Base-by-base conservation (phyloP, 2,113 vertebrate genomes). In the Tachycineta bicolor region DNA sequence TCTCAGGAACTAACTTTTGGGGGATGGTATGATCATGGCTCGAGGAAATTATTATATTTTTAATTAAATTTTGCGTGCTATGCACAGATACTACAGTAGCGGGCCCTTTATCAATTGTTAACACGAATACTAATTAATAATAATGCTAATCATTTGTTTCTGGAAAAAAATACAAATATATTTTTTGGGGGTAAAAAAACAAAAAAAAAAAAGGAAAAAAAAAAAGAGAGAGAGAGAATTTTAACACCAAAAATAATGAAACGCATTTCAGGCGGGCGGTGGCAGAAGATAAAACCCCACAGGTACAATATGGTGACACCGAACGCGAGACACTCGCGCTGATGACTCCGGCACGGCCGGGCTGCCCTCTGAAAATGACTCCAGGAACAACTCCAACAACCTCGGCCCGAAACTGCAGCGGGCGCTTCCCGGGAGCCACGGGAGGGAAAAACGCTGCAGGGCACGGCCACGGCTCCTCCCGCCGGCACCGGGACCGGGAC, bases 81-180 rank as follows among this genome's bases (percentile, higher is more conserved):
- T 74, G 93, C 81, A 39, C 68, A 93, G 96, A 96, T 95, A 93
- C 76, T 91, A 93, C 93, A 86, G 95, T 93, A 91, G 93, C 83
- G 87, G 87, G 93, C 50, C 87, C 82, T 96, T 97, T 96, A 96
- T 96, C 94, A 96, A 96, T 91, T 94, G 94, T 97, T 96, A 97
- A 96, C 90, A 95, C 0, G 75, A 96, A 95, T 95, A 94, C 90
- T 94, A 97, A 97, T 97, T 93, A 96, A 95, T 96, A 96, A 87
- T 95, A 97, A 96, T 97, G 93, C 60, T 96, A 85, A 96, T 96
- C 90, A 83, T 96, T 96, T 97, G 91, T 97, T 97, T 96, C 96
- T 90, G 90, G 90, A 96, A 97, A 97, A 82, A 96, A 97, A 97
- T 90, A 93, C 55, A 74, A 83, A 93, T 91, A 96, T 91, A 91